These are phyloP conservation scores for Tetanocera ferruginea DNA, from an alignment of 2,888 invertebrate species.

Conservation along the genomic window DNA sequence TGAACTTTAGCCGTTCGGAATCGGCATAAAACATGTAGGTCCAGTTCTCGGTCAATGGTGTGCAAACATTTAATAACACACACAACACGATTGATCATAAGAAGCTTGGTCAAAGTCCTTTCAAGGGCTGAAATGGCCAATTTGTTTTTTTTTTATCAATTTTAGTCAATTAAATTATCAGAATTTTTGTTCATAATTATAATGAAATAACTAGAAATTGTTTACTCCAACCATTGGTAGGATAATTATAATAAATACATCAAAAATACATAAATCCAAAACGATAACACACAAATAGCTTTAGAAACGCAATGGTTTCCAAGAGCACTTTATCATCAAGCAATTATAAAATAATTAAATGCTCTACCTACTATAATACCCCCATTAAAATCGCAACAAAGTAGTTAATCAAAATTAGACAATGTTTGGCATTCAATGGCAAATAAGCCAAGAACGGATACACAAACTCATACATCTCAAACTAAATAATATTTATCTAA, in stretches of 20 bases:
- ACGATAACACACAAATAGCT: constrained; percentile 15
- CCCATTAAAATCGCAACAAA: constrained; percentile 34
- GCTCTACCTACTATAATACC: constrained; percentile 9
- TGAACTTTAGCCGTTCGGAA: no score
- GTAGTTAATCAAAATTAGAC: constrained; percentile 38
- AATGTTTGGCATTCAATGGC: background rate
- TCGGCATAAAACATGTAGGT: no score
- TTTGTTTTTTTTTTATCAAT: no score
- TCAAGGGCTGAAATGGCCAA: no score
- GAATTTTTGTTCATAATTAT: background rate
- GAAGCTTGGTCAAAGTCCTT: no score
- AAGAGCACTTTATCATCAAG: constrained; percentile 3
- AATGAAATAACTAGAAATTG: background rate
- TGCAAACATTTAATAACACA: no score
- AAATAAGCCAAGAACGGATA: background rate
- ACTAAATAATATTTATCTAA: constrained; percentile 54
- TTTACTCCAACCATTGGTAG: background rate
- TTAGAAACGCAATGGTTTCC: background rate
- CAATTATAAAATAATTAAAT: constrained; percentile 40
- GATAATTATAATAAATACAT: constrained; percentile 17
- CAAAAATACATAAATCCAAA: constrained; percentile 14
- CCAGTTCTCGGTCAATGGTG: no score
- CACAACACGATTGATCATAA: no score
- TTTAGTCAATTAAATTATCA: no score
- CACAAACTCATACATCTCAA: constrained; percentile 49